Base-by-base conservation (phyloP, 1,140 invertebrate genomes). In the Drosophila tropicalis region DNA sequence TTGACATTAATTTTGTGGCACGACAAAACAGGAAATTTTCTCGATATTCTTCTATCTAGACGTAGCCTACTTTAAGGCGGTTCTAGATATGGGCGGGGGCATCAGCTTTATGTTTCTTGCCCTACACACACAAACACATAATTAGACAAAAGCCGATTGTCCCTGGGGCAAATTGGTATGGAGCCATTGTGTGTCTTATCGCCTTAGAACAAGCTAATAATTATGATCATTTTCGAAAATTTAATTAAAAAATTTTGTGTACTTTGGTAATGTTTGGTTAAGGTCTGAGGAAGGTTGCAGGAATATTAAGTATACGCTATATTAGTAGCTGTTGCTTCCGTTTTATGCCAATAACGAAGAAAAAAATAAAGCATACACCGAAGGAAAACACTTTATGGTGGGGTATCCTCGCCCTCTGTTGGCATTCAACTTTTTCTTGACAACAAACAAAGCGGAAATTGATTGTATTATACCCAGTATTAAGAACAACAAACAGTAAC, bases 371-470 rank as follows among this genome's bases (percentile, higher is more conserved):
- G 29, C 5, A 3, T 29, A 29, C 29, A 29, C 29, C 5, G 6
- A 29, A 5, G 5, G 5, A 29, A 29, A 29, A 6, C 5, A 29
- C 29, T 29, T 29, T 29, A 29, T 29, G 29, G 5, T 5, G 29
- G 29, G 29, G 29, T 6, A 29, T 29, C 29, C 29, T 29, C 0
- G 29, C 29, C 29, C 5, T 29, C 67, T 64, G 61, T 55, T 54
- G 51, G 51, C 40, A 58, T 64, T 47, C 62, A 76, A 89, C 76
- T 87, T 87, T 29, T 87, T 63, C 83, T 71, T 76, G 83, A 87
- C 84, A 87, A 89, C 84, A 87, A 89, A 87, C 83, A 89, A 87
- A 87, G 84, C 83, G 84, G 83, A 87, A 87, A 87, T 87, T 87
- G 83, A 87, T 87, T 87, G 83, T 87, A 83, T 87, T 86, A 82